A percentile compares a stretch with the other conserved stretches of the same genome.
phyloP scores from a whole-genome alignment of 2,113 vertebrate genomes.

The Corvus moneduloides region DNA sequence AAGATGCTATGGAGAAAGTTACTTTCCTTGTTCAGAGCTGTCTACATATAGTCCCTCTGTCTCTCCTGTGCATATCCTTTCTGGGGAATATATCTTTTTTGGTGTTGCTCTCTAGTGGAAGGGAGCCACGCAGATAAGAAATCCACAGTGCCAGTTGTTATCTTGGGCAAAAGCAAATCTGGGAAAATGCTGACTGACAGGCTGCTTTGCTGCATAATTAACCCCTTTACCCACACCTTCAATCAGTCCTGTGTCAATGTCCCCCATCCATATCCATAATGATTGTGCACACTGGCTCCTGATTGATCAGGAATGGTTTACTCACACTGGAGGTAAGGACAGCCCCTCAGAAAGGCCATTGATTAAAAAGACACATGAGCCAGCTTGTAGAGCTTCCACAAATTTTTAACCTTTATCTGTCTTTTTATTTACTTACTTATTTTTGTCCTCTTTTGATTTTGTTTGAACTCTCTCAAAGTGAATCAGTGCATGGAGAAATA shows the following conservation, averaged over 20 bases:
- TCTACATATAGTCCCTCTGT: background rate
- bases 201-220: background rate
- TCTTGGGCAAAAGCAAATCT: background rate
- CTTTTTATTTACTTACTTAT: background rate
- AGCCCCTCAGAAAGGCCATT: background rate
- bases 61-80: background rate
- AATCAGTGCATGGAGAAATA: background rate
- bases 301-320: background rate
- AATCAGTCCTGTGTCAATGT: background rate
- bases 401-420: background rate
- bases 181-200: background rate
- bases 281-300: background rate
- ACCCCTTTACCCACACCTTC: background rate
- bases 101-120: background rate
- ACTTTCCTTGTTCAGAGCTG: background rate
- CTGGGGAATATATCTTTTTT: background rate
- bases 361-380: background rate
- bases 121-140: background rate
- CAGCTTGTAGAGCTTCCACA: background rate
- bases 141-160: background rate
- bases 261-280: accelerated
- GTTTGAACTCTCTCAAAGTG: background rate
- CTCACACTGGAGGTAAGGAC: background rate
- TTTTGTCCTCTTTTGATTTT: background rate
- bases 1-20: background rate